These are phyloP conservation scores for Turdus rufiventris DNA, from an alignment of 2,113 vertebrate species.

Conservation along the genomic window DNA sequence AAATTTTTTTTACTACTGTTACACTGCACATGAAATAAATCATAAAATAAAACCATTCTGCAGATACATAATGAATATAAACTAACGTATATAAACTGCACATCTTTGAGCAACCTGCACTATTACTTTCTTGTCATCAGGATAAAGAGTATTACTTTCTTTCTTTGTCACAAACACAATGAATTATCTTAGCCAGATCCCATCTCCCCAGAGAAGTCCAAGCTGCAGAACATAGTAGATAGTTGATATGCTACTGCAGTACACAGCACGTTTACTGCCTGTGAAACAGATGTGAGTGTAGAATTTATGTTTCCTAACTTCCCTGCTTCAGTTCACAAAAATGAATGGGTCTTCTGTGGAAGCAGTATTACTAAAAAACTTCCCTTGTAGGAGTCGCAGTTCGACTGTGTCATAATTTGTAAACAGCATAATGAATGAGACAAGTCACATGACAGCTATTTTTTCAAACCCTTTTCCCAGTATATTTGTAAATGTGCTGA, in stretches of 20 bases:
- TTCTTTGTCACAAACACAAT: neutral
- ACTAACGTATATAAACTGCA: neutral
- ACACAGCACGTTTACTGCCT: neutral
- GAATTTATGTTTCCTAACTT: neutral
- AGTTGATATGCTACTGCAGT: neutral
- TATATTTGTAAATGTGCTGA: accelerated
- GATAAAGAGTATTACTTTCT: neutral
- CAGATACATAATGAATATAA: neutral
- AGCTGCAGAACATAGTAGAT: neutral
- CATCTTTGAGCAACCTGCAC: neutral
- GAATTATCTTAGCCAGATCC: neutral
- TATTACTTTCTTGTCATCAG: neutral
- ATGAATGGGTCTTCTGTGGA: neutral
- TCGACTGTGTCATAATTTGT: neutral
- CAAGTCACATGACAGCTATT: neutral
- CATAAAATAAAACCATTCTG: neutral
- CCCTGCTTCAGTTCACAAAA: neutral
- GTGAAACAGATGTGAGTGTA: neutral
- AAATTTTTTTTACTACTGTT: neutral
- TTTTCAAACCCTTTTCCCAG: neutral
- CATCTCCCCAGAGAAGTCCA: neutral
- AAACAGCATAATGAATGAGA: neutral
- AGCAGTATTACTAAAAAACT: neutral
- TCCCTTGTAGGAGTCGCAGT: neutral
- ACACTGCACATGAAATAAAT: neutral